phyloP scores from a whole-genome alignment of 2,888 invertebrate species.

The Bimastos eiseni region DNA sequence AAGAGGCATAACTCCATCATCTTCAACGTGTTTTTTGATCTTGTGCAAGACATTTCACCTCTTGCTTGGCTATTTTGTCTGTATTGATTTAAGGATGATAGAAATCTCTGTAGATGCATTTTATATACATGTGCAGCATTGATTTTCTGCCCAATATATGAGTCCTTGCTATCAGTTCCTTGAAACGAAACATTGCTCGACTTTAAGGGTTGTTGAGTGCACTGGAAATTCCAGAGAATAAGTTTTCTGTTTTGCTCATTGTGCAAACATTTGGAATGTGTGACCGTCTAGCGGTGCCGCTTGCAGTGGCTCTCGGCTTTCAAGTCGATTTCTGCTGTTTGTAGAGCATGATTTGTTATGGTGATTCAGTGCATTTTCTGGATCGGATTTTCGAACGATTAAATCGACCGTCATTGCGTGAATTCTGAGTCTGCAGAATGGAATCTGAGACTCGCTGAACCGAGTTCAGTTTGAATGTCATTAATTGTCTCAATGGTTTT shows the following conservation, averaged over 20 bases:
- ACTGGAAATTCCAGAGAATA: background rate
- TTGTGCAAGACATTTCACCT: background rate
- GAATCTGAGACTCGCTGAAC: background rate
- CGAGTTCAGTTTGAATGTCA: background rate
- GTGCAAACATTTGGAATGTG: background rate
- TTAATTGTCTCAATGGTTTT: too few species aligned
- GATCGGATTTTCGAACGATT: background rate
- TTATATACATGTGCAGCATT: background rate
- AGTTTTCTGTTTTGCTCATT: background rate
- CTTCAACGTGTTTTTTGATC: background rate
- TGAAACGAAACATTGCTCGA: background rate
- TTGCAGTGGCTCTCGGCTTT: background rate
- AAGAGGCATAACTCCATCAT: background rate
- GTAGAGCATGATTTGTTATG: background rate
- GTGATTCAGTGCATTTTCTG: background rate
- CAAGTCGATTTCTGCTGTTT: background rate
- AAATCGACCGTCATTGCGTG: background rate
- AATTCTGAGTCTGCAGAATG: background rate
- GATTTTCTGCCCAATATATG: background rate
- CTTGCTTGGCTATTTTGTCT: background rate
- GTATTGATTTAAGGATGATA: background rate
- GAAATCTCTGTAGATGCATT: background rate
- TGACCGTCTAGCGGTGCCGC: background rate
- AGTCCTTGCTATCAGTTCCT: background rate
- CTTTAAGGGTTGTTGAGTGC: background rate